phyloP scores from a whole-genome alignment of 1,140 invertebrate genomes.

The Bombus balteatus region DNA sequence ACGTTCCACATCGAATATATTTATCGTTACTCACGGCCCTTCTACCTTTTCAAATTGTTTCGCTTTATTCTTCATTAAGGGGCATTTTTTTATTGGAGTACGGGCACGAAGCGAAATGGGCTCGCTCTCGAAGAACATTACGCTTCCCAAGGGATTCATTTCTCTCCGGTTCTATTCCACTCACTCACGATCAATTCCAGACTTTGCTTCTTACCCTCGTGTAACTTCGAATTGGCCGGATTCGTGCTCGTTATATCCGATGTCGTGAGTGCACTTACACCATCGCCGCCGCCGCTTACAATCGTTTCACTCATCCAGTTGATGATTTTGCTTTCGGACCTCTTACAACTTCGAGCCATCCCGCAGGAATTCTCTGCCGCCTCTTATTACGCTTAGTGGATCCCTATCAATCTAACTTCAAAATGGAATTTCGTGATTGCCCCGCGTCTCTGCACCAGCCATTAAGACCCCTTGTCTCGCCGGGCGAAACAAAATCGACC shows the following conservation, averaged over 20 bases:
- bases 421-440: conserved; percentile 44
- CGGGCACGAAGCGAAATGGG: background rate
- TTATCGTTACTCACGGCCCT: background rate
- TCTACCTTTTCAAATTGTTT: conserved; percentile 29
- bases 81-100: conserved; percentile 5
- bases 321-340: conserved; percentile 49
- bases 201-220: conserved; percentile 41
- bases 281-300: conserved; percentile 33
- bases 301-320: conserved; percentile 53
- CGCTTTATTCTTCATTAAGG: conserved; percentile 43
- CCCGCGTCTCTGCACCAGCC: background rate
- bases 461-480: conserved; percentile 1
- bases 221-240: conserved; percentile 66
- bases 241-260: conserved; percentile 49
- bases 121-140: conserved; percentile 43
- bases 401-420: conserved; percentile 53
- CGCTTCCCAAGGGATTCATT: conserved; percentile 43
- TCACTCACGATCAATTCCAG: conserved; percentile 61
- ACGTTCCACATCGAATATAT: background rate
- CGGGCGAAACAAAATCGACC: conserved; percentile 6
- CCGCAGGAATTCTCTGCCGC: conserved; percentile 47
- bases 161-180: conserved; percentile 37
- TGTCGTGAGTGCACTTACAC: conserved; percentile 56
- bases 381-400: conserved; percentile 49
- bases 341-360: conserved; percentile 66